These are phyloP conservation scores for Halesus radiatus DNA, from an alignment of 1,140 invertebrate species.

Conservation along the genomic window DNA sequence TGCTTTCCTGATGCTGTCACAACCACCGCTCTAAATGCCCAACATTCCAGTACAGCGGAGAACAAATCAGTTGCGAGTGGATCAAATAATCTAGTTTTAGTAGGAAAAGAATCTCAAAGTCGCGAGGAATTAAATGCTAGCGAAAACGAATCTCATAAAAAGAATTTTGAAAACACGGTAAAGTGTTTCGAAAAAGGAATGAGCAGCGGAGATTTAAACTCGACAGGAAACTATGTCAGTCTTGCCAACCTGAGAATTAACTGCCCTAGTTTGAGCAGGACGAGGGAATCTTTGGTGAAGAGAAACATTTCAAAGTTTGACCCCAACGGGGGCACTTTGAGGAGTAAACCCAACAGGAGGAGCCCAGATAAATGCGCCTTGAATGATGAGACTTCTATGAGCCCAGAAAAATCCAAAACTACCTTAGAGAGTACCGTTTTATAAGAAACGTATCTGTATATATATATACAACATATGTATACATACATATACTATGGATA, in stretches of 20 bases:
- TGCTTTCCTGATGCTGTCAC: neutral
- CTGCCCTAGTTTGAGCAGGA: slow-evolving; percentile 55
- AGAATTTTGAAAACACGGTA: slow-evolving; percentile 9
- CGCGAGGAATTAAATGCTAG: neutral
- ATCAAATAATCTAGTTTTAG: neutral
- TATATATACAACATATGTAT: neutral
- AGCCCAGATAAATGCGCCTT: slow-evolving; percentile 53
- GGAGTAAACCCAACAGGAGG: slow-evolving; percentile 47
- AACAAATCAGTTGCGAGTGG: neutral
- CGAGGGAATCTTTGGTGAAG: slow-evolving; percentile 52
- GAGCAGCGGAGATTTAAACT: slow-evolving; percentile 36
- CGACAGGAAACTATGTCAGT: slow-evolving; percentile 67
- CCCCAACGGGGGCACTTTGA: slow-evolving; percentile 37
- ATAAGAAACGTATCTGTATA: slow-evolving; percentile 20
- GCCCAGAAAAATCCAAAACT: slow-evolving; percentile 39
- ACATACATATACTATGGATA: neutral
- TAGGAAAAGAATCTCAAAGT: slow-evolving; percentile 12
- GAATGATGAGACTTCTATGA: slow-evolving; percentile 38
- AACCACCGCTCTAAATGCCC: neutral
- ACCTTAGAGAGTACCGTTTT: slow-evolving; percentile 50
- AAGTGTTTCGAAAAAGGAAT: slow-evolving; percentile 39
- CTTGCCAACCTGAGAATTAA: slow-evolving; percentile 67
- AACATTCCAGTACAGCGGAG: neutral
- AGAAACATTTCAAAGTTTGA: slow-evolving; percentile 56
- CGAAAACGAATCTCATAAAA: slow-evolving; percentile 28